A percentile compares a stretch with the other conserved stretches of the same genome.
These are phyloP conservation scores for Bombus affinis DNA, from an alignment of 1,140 invertebrate species.

Conservation along the genomic window DNA sequence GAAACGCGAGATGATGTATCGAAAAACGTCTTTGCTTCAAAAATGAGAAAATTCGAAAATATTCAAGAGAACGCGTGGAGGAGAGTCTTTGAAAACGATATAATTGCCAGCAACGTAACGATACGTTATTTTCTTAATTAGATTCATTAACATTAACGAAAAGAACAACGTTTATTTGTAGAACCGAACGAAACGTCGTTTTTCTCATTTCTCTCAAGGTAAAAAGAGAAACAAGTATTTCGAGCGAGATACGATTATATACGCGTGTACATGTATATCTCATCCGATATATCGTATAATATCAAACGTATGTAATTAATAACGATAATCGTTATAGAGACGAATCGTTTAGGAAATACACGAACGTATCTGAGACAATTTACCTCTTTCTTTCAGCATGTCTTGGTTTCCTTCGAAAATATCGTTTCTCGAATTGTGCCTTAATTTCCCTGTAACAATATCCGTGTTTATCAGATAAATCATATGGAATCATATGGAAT, in stretches of 20 bases:
- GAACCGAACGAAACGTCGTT: too few relatives aligned
- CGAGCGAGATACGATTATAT: too few relatives aligned
- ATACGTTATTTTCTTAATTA: not conserved
- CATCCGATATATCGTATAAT: too few relatives aligned
- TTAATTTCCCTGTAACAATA: conserved; percentile 76
- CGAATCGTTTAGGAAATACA: not conserved
- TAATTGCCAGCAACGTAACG: too few relatives aligned
- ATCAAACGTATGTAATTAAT: not conserved
- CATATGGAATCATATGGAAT: fast-evolving
- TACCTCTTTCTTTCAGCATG: conserved; percentile 80
- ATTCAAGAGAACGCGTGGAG: not conserved
- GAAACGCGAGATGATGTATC: too few relatives aligned
- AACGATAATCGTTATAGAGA: not conserved
- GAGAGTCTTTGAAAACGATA: not conserved
- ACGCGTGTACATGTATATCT: too few relatives aligned
- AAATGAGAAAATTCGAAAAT: too few relatives aligned
- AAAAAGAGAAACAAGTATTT: too few relatives aligned
- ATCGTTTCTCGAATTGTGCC: conserved; percentile 77
- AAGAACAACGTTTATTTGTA: not conserved
- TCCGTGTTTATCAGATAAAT: not conserved
- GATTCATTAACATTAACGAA: not conserved
- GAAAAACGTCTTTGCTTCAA: too few relatives aligned
- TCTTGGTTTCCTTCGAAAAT: conserved; percentile 80
- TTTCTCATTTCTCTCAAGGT: too few relatives aligned
- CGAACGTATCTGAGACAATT: not conserved